A percentile compares a stretch with the other conserved stretches of the same genome.
These are phyloP conservation scores for Rhyacophila evoluta DNA, from an alignment of 2,888 invertebrate species.

Conservation along the genomic window DNA sequence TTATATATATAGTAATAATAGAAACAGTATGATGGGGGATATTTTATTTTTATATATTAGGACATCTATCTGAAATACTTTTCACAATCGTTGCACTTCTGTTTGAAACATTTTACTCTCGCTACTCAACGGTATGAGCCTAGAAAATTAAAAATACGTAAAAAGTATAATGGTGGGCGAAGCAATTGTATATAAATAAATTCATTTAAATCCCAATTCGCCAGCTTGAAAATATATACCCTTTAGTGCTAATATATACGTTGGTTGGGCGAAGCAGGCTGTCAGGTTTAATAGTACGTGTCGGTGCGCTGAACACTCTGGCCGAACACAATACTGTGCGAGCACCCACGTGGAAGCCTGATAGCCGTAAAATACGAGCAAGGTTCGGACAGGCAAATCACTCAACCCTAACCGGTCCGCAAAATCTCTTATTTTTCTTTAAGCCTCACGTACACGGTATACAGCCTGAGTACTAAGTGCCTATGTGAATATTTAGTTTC, in stretches of 20 bases:
- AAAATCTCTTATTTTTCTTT: slow-evolving; percentile 24
- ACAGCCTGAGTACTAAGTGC: neutral
- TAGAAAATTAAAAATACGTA: too few species aligned
- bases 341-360: neutral
- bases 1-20: too few species aligned
- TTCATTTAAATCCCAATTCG: neutral
- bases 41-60: too few species aligned
- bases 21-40: too few species aligned
- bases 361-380: neutral
- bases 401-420: neutral
- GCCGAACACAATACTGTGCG: neutral
- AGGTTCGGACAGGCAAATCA: neutral
- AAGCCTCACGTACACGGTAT: neutral
- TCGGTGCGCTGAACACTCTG: neutral
- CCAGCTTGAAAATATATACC: neutral
- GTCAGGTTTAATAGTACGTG: neutral
- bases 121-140: too few species aligned
- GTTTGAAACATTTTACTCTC: too few species aligned
- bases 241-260: neutral
- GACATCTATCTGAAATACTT: too few species aligned
- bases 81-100: too few species aligned
- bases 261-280: neutral
- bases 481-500: neutral
- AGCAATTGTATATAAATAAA: neutral
- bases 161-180: too few species aligned